These are phyloP conservation scores for Neomicropteryx cornuta DNA, from an alignment of 1,140 invertebrate species.

Conservation along the genomic window DNA sequence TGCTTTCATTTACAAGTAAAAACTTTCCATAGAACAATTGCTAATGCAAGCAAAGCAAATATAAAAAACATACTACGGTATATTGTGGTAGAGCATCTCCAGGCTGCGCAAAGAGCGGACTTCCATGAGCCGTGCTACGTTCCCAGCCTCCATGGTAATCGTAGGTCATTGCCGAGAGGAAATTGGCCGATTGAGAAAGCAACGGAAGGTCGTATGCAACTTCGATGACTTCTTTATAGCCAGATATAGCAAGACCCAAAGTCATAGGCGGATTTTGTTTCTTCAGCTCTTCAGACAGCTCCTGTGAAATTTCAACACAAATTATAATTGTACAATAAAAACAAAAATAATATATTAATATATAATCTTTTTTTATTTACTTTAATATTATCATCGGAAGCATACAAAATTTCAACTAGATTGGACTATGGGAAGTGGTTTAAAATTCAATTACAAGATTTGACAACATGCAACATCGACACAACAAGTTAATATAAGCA, in stretches of 20 bases:
- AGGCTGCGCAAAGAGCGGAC: slow-evolving; percentile 55
- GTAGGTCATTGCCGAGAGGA: slow-evolving; percentile 80
- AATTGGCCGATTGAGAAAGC: slow-evolving; percentile 61
- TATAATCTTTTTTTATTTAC: no score
- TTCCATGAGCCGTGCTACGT: slow-evolving; percentile 65
- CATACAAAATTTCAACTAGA: no score
- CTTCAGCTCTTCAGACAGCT: slow-evolving; percentile 67
- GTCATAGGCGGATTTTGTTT: slow-evolving; percentile 51
- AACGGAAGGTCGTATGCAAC: slow-evolving; percentile 65
- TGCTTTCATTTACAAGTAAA: no score
- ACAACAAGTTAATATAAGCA: no score
- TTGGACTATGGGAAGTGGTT: no score
- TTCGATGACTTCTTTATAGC: slow-evolving; percentile 81
- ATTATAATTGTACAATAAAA: slow-evolving; percentile 2
- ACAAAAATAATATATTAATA: background rate
- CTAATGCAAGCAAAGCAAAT: no score
- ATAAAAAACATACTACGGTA: slow-evolving; percentile 51
- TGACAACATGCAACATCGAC: no score
- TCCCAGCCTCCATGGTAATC: slow-evolving; percentile 87
- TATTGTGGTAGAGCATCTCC: slow-evolving; percentile 61
- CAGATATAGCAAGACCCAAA: slow-evolving; percentile 75
- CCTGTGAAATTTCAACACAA: slow-evolving; percentile 39
- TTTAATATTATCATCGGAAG: no score
- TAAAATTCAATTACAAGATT: no score
- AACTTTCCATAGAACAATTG: no score